Conservation (phyloP, 2,888 invertebrate genomes). For the Halocaridina rubra region DNA sequence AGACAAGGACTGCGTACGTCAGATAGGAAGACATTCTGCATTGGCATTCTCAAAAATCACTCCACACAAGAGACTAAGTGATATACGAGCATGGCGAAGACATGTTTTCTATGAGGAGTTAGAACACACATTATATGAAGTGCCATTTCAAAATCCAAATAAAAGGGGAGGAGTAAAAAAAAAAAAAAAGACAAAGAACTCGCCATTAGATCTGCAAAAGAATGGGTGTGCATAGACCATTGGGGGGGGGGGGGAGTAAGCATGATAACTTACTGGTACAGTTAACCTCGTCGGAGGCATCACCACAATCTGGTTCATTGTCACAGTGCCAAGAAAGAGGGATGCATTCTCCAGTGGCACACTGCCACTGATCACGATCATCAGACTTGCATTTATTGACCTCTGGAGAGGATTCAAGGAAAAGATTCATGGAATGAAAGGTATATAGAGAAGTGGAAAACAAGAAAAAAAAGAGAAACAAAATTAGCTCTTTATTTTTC, state of each 20-base stretch:
- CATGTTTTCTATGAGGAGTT: neutral
- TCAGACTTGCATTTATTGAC: neutral
- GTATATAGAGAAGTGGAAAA: neutral
- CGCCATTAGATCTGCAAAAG: neutral
- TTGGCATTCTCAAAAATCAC: too few relatives aligned
- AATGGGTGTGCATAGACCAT: neutral
- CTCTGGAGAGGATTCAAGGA: neutral
- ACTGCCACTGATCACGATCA: conserved; percentile 11
- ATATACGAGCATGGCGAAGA: neutral
- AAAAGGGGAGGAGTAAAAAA: neutral
- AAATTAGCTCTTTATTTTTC: neutral
- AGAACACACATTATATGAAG: neutral
- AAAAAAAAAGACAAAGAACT: neutral
- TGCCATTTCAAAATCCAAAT: too few relatives aligned
- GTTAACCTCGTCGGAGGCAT: conserved; percentile 89
- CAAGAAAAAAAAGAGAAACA: neutral
- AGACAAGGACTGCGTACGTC: too few relatives aligned
- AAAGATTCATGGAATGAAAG: neutral
- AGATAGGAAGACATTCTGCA: too few relatives aligned
- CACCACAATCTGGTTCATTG: conserved; percentile 86
- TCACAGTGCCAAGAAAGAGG: conserved; percentile 95
- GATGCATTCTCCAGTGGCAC: conserved; percentile 73
- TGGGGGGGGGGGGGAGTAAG: neutral
- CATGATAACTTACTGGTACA: conserved; percentile 80
- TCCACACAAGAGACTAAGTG: too few relatives aligned